These are phyloP conservation scores for Caenorhabditis japonica DNA, from an alignment of 2,888 invertebrate genomes.

Conservation along the genomic window DNA sequence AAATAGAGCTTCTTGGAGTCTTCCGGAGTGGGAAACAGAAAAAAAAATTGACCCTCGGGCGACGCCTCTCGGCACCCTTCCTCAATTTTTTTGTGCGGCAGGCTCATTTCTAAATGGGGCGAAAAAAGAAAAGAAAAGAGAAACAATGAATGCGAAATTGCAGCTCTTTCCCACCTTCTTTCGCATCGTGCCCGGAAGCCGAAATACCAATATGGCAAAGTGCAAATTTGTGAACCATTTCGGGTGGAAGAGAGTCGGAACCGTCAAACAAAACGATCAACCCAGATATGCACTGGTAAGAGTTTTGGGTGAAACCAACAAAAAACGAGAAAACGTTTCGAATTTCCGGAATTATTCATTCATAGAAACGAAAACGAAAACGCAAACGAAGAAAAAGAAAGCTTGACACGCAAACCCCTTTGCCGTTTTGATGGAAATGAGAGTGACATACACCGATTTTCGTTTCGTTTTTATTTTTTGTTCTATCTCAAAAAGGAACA, in stretches of 20 bases:
- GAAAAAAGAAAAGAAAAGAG: too few relatives aligned
- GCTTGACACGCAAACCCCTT: slow-evolving; percentile 38
- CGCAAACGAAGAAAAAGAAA: slow-evolving; percentile 1
- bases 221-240: slow-evolving; percentile 89
- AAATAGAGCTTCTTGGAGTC: too few relatives aligned
- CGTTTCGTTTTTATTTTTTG: too few relatives aligned
- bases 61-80: slow-evolving; percentile 17
- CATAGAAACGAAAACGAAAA: slow-evolving; percentile 11
- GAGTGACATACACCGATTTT: slow-evolving; percentile 39
- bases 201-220: slow-evolving; percentile 72
- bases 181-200: slow-evolving; percentile 74
- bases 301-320: too few relatives aligned
- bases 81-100: neutral
- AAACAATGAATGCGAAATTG: slow-evolving; percentile 47
- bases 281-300: slow-evolving; percentile 89
- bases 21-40: slow-evolving; percentile 51
- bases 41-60: slow-evolving; percentile 46
- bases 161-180: slow-evolving; percentile 76
- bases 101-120: neutral
- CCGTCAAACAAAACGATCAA: slow-evolving; percentile 91
- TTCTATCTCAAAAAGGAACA: neutral
- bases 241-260: slow-evolving; percentile 97
- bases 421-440: slow-evolving; percentile 41
- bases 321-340: slow-evolving; percentile 1
- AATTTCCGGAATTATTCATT: slow-evolving; percentile 29